phyloP scores from a whole-genome alignment of 2,888 invertebrate species.

The Lycocerus yunnanus region DNA sequence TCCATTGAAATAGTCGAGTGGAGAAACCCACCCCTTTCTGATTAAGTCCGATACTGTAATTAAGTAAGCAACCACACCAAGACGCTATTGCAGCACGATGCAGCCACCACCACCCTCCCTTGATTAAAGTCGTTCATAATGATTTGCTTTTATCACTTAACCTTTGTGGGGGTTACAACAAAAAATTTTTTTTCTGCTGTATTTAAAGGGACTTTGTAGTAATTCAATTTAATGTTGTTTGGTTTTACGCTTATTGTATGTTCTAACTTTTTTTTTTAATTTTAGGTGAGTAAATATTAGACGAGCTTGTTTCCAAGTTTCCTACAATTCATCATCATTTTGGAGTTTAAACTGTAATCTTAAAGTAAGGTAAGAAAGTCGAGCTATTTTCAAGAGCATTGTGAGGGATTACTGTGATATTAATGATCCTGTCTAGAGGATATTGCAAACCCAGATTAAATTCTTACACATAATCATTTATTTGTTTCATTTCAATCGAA shows the following conservation, averaged over 20 bases:
- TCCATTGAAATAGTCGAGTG: slow-evolving; percentile 8
- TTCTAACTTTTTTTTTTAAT: slow-evolving; percentile 8
- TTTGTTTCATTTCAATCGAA: neutral
- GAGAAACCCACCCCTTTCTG: slow-evolving; percentile 20
- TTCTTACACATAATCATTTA: slow-evolving; percentile 2
- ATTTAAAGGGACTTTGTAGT: neutral
- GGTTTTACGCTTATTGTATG: neutral
- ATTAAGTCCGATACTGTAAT: slow-evolving; percentile 26
- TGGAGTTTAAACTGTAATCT: neutral
- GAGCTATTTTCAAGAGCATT: neutral
- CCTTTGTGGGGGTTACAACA: neutral
- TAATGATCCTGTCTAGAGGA: slow-evolving; percentile 6
- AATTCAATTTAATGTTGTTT: neutral
- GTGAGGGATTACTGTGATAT: slow-evolving; percentile 5
- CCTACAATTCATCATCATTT: neutral
- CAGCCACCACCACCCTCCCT: slow-evolving; percentile 5
- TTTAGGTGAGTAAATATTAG: slow-evolving; percentile 18
- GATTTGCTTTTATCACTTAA: neutral
- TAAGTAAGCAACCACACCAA: slow-evolving; percentile 27
- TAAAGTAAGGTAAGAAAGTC: neutral
- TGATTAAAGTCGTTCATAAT: slow-evolving; percentile 16
- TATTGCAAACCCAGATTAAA: slow-evolving; percentile 1
- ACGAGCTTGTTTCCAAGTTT: neutral
- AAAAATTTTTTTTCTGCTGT: too few species aligned
- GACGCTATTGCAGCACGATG: slow-evolving; percentile 19